phyloP scores from a whole-genome alignment of 2,113 vertebrate species.

The Indri indri region DNA sequence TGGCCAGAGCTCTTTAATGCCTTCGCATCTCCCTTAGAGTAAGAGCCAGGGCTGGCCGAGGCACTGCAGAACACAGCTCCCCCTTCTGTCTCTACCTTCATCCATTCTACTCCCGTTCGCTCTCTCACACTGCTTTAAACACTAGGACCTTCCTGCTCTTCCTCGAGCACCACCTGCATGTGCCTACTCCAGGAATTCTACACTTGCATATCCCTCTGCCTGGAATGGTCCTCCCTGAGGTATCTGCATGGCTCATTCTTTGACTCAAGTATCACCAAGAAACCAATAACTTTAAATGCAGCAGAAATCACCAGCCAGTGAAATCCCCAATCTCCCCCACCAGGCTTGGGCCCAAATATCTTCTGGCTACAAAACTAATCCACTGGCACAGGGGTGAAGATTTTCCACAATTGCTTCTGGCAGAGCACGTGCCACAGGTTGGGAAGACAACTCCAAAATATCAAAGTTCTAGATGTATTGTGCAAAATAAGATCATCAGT shows the following conservation, averaged over 20 bases:
- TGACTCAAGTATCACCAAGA: background rate
- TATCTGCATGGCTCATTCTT: background rate
- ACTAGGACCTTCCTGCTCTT: background rate
- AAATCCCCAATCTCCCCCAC: background rate
- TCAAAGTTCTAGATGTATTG: background rate
- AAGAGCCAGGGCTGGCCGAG: background rate
- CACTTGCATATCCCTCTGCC: background rate
- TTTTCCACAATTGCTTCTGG: background rate
- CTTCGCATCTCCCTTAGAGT: background rate
- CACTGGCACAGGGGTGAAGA: background rate
- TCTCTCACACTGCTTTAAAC: background rate
- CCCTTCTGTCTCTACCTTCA: background rate
- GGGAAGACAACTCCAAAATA: background rate
- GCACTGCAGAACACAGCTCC: rapidly evolving
- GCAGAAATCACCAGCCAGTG: background rate
- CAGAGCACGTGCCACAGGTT: background rate
- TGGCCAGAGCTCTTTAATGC: background rate
- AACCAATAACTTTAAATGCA: background rate
- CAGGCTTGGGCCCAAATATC: background rate
- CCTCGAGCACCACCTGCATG: background rate
- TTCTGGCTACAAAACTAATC: background rate
- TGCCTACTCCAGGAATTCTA: background rate
- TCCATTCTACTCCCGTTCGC: too few relatives aligned
- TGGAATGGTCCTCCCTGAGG: background rate
- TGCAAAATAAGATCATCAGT: background rate